Percentiles rank a stretch among this genome's conserved stretches.
Conservation (phyloP, 2,113 vertebrate genomes). For the Corythornis madagascariensis region DNA sequence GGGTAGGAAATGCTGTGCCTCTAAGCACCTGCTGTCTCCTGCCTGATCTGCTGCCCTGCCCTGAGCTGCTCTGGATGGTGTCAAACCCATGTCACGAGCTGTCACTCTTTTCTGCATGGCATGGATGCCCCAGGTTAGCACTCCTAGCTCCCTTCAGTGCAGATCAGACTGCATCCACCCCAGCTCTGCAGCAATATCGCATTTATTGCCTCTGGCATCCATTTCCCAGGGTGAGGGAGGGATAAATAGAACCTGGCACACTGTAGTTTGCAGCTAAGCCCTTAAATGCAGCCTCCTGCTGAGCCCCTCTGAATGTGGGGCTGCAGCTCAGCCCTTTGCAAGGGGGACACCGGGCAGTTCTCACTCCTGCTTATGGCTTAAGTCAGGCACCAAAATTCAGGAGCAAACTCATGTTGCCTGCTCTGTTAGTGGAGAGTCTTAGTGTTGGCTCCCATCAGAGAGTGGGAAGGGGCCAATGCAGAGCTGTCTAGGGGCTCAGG, state of each 20-base stretch:
- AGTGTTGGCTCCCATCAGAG: background rate
- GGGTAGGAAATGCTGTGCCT: background rate
- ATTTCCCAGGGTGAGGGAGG: background rate
- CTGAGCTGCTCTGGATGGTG: background rate
- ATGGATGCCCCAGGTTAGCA: background rate
- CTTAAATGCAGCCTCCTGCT: background rate
- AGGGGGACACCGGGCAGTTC: background rate
- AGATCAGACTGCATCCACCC: background rate
- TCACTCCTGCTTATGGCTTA: background rate
- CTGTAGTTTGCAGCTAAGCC: background rate
- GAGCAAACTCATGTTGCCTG: background rate
- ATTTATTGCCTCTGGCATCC: background rate
- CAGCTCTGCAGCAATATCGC: background rate
- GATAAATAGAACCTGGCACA: background rate
- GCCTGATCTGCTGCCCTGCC: background rate
- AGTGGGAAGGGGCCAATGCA: fast-evolving
- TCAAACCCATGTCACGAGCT: background rate
- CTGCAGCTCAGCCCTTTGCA: background rate
- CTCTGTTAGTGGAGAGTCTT: background rate
- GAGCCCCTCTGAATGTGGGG: background rate
- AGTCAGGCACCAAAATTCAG: background rate
- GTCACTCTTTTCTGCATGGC: background rate
- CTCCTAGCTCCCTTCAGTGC: background rate
- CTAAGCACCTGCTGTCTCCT: background rate
- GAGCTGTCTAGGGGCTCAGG: background rate